Conservation (phyloP, 1,140 invertebrate species). For the Steinernema feltiae region DNA sequence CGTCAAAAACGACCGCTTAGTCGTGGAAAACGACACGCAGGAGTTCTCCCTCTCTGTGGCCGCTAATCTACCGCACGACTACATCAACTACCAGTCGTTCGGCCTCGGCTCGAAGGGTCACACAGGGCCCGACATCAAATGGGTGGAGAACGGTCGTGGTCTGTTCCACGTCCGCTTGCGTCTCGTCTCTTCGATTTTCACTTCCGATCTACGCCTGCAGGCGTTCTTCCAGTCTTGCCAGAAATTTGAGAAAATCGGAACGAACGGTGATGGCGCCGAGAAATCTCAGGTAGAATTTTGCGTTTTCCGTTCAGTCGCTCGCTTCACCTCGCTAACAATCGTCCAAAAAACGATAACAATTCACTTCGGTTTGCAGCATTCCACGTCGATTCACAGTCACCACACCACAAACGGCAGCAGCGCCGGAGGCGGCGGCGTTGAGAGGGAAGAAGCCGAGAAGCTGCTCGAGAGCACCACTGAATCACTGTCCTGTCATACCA, state of each 20-base stretch:
- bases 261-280: slow-evolving; percentile 23
- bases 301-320: neutral
- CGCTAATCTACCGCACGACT: slow-evolving; percentile 74
- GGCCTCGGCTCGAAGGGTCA: slow-evolving; percentile 82
- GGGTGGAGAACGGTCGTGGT: slow-evolving; percentile 80
- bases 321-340: neutral
- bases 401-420: no score
- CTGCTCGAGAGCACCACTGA: neutral
- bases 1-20: slow-evolving; percentile 70
- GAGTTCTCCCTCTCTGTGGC: slow-evolving; percentile 75
- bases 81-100: slow-evolving; percentile 78
- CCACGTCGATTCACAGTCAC: neutral
- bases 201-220: slow-evolving; percentile 59
- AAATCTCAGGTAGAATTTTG: slow-evolving; percentile 22
- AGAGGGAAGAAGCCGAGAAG: no score
- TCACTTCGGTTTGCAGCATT: slow-evolving; percentile 1
- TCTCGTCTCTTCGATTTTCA: slow-evolving; percentile 78
- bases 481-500: slow-evolving; percentile 10
- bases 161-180: slow-evolving; percentile 76
- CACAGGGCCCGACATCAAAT: slow-evolving; percentile 78
- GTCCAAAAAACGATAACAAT: neutral
- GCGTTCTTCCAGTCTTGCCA: slow-evolving; percentile 53
- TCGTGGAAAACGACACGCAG: slow-evolving; percentile 65
- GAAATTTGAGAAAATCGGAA: slow-evolving; percentile 23
- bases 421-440: no score